Base-by-base conservation (phyloP, 2,797 vertebrate genomes). In the Erethizon dorsatum region DNA sequence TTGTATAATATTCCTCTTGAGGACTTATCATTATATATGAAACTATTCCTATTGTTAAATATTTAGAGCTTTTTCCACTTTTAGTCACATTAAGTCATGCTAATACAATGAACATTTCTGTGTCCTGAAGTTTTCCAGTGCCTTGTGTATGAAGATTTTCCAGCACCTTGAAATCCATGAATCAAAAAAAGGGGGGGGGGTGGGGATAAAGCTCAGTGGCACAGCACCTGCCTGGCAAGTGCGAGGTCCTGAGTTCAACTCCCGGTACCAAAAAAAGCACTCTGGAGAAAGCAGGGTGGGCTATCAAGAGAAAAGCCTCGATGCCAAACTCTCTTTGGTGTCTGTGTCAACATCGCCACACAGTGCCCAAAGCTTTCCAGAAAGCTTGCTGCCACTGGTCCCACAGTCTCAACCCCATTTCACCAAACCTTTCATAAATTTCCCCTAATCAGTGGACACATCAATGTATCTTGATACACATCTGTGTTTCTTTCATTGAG, bases 11-110 rank as follows among this genome's bases (percentile, higher is more conserved):
- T 37, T 92, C 37, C 73, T 80, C 26, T 84, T 71, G 1, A 18
- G 56, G 9, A 50, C 22, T 86, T 47, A 50, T 54, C 24, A 69
- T 56, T 61, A 83, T 84, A 65, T 73, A 86, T 56, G 71, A 80
- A 92, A 63, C 71, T 59, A 86, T 83, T 71, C 15, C 33, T 57
- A 54, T 17, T 77, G 57, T 88, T 88, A 91, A 85, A 37, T 96
- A 71, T 84, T 73, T 59, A 77, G 33, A 5, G 18, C n/a, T 20
- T 28, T 59, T 83, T 88, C 59, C 24, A 14, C 63, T 47, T 75
- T 56, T 61, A 61, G 31, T 67, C 59, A 28, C 41, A 79, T 89
- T 88, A 88, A 69, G 12, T 86, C 41, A 13, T 17, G 59, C 12
- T 69, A 14, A 84, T 47, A 59, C 24, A 78, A 18, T 24, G 13